A percentile compares a stretch with the other conserved stretches of the same genome.
These are phyloP conservation scores for Parazoanthus swiftii DNA, from an alignment of 92 coral and sea anemone species.

Conservation along the genomic window DNA sequence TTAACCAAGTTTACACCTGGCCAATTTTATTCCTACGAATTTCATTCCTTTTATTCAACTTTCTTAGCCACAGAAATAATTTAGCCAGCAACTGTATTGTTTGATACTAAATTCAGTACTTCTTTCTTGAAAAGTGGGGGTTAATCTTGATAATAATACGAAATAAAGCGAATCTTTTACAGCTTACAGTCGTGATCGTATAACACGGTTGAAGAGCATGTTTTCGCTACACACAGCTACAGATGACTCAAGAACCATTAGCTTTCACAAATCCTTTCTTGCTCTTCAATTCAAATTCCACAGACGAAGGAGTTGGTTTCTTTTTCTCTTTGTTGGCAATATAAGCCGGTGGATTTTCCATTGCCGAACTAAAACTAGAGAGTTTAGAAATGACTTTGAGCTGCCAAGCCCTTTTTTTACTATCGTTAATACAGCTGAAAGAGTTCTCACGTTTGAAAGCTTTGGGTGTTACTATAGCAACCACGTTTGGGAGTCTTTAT, in stretches of 20 bases:
- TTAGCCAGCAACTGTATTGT: background rate
- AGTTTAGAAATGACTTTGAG: too few species aligned
- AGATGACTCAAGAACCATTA: background rate
- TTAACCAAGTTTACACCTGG: background rate
- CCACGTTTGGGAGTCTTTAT: too few species aligned
- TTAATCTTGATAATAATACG: background rate
- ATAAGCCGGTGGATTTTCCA: background rate
- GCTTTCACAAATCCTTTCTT: background rate
- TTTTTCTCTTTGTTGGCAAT: background rate
- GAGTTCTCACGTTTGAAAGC: background rate
- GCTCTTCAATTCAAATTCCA: background rate
- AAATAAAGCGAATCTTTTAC: background rate
- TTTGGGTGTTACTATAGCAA: background rate
- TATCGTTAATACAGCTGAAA: background rate
- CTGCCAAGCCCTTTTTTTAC: background rate
- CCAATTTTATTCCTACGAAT: background rate
- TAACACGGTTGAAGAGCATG: too few species aligned
- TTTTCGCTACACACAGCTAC: background rate
- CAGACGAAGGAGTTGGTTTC: background rate
- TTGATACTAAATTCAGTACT: background rate
- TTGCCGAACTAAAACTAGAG: background rate
- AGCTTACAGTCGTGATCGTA: constrained; percentile 10
- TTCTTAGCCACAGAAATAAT: background rate
- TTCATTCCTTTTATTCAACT: background rate
- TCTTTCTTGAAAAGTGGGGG: background rate